These are phyloP conservation scores for Diabrotica virgifera DNA, from an alignment of 1,140 invertebrate genomes.

Conservation along the genomic window DNA sequence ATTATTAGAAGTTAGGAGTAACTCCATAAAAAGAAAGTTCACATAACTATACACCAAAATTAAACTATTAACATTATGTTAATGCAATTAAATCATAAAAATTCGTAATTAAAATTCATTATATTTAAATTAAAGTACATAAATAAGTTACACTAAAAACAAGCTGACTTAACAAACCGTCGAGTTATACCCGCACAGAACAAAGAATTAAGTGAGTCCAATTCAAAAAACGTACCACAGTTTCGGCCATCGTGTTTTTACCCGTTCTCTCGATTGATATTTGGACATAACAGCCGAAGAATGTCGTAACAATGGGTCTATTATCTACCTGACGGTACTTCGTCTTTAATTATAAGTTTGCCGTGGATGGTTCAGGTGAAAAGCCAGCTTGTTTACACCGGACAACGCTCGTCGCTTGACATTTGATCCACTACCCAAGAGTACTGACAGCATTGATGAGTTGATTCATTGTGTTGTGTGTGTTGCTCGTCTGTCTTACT, in stretches of 20 bases:
- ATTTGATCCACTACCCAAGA: conserved; percentile 11
- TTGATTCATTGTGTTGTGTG: conserved; percentile 26
- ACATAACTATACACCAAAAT: too few relatives aligned
- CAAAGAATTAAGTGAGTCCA: neutral
- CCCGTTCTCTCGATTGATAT: conserved; percentile 28
- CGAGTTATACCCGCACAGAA: neutral
- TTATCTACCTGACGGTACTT: conserved; percentile 41
- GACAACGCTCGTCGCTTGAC: conserved; percentile 8
- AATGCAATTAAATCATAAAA: too few relatives aligned
- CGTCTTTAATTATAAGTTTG: conserved; percentile 35
- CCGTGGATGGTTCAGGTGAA: conserved; percentile 8
- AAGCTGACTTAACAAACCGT: too few relatives aligned
- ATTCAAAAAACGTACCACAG: neutral
- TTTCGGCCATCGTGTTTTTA: conserved; percentile 18
- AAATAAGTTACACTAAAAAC: too few relatives aligned
- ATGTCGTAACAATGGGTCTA: conserved; percentile 44
- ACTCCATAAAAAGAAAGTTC: too few relatives aligned
- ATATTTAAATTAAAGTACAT: too few relatives aligned
- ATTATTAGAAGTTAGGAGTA: too few relatives aligned
- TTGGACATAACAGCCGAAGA: conserved; percentile 37
- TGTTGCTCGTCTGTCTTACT: conserved; percentile 1
- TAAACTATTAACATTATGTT: too few relatives aligned
- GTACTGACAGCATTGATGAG: conserved; percentile 25
- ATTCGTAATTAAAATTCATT: too few relatives aligned
- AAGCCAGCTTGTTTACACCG: conserved; percentile 16